Evolutionary conservation across 2,888 invertebrate species (phyloP).

Genomic region (Ferrisia virgata): DNA sequence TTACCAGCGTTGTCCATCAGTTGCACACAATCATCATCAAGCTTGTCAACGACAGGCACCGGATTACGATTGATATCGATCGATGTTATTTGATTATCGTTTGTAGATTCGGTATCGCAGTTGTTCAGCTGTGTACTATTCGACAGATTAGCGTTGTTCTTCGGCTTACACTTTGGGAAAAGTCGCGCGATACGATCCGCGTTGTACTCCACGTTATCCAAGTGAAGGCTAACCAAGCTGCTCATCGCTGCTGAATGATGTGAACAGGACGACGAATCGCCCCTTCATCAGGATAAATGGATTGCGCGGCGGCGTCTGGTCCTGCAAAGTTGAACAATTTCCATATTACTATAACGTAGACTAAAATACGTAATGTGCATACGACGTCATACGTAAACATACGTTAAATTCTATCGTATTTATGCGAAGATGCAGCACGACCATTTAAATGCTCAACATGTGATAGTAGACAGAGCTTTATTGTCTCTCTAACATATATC

Average conservation of each 20-base stretch:
- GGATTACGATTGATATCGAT: constrained; percentile 44
- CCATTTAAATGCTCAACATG: not conserved
- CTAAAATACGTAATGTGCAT: too few relatives aligned
- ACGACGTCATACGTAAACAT: too few relatives aligned
- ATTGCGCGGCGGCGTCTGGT: not conserved
- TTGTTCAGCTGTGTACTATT: not conserved
- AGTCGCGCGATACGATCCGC: constrained; percentile 43
- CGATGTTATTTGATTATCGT: constrained; percentile 14
- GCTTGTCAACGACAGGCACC: constrained; percentile 11
- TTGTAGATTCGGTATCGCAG: not conserved
- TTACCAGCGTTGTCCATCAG: constrained; percentile 42
- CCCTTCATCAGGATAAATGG: constrained; percentile 39
- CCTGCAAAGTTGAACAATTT: not conserved
- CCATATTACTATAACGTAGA: too few relatives aligned
- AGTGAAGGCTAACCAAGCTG: constrained; percentile 44
- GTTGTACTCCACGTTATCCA: constrained; percentile 45
- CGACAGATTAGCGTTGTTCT: not conserved
- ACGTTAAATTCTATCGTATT: too few relatives aligned
- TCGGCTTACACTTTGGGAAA: constrained; percentile 44
- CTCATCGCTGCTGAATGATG: constrained; percentile 43
- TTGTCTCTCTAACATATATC: not conserved
- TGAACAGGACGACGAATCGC: constrained; percentile 38
- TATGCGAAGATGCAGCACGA: not conserved
- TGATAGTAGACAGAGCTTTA: not conserved
- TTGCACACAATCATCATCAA: constrained; percentile 35